Conservation (phyloP, 2,113 vertebrate species). For the Gracilinanus agilis region DNA sequence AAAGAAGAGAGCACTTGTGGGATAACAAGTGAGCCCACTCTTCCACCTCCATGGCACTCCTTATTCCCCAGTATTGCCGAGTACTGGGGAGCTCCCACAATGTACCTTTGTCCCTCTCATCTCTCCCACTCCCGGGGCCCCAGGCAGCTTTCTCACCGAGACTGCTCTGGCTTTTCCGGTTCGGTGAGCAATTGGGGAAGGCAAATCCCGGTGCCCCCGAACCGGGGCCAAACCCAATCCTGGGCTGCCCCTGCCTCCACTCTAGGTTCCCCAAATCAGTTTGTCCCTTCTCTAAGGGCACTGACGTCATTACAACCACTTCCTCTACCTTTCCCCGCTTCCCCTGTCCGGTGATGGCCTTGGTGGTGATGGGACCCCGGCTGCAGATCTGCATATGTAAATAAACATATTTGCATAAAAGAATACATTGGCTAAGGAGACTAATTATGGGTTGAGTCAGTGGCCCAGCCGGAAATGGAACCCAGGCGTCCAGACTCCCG, state of each 20-base stretch:
- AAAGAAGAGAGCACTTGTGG: background rate
- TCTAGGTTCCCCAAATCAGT: constrained; percentile 68
- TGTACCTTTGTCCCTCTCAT: constrained; percentile 22
- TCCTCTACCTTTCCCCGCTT: background rate
- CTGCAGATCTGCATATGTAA: constrained; percentile 62
- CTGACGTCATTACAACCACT: constrained; percentile 25
- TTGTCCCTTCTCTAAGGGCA: constrained; percentile 28
- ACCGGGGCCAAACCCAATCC: constrained; percentile 20
- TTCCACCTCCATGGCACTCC: background rate
- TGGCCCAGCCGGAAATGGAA: constrained; percentile 68
- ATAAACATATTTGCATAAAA: constrained; percentile 26
- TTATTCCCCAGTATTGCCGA: background rate
- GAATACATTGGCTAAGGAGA: constrained; percentile 18
- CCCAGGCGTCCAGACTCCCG: constrained; percentile 73
- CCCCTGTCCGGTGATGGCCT: background rate
- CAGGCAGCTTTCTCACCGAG: constrained; percentile 31
- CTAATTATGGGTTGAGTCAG: constrained; percentile 74
- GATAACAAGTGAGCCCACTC: background rate
- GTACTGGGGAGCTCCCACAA: background rate
- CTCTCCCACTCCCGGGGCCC: constrained; percentile 20
- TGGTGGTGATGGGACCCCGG: background rate
- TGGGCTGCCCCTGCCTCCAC: constrained; percentile 39
- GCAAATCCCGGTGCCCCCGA: background rate
- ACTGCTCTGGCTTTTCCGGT: constrained; percentile 73
- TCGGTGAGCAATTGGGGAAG: constrained; percentile 61